phyloP scores from a whole-genome alignment of 2,797 vertebrate species.

The Semaprochilodus insignis region DNA sequence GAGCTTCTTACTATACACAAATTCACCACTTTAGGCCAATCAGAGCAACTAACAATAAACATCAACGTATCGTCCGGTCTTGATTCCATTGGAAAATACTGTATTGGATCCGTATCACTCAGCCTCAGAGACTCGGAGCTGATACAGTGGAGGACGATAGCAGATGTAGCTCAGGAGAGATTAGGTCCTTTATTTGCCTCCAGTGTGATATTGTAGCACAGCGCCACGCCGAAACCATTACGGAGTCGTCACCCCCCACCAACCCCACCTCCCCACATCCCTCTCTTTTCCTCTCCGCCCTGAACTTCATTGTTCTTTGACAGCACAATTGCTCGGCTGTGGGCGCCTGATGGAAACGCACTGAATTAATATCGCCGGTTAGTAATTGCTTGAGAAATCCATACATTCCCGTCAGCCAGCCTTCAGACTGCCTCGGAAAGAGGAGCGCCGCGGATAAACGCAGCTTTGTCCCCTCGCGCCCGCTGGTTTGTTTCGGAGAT shows the following conservation, averaged over 20 bases:
- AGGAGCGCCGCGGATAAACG: background rate
- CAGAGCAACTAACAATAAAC: no score
- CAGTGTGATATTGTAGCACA: conserved; percentile 33
- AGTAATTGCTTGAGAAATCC: conserved; percentile 37
- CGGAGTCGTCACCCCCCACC: background rate
- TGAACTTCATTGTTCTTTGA: conserved; percentile 51
- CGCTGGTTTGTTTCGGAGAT: no score
- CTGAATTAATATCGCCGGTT: conserved; percentile 52
- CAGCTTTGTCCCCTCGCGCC: background rate
- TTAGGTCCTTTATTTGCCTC: conserved; percentile 51
- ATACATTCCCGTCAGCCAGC: background rate
- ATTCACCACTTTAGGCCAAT: no score
- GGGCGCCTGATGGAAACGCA: conserved; percentile 44
- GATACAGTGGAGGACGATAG: conserved; percentile 12
- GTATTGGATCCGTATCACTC: background rate
- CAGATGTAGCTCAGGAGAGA: conserved; percentile 31
- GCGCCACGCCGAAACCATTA: conserved; percentile 32
- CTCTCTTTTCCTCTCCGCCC: conserved; percentile 27
- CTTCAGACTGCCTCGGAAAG: background rate
- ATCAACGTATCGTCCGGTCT: background rate
- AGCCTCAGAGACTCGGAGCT: conserved; percentile 17
- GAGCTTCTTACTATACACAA: no score
- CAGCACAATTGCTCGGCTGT: conserved; percentile 46
- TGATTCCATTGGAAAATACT: background rate
- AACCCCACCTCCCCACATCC: background rate